A percentile compares a stretch with the other conserved stretches of the same genome.
phyloP scores from a whole-genome alignment of 1,140 invertebrate species.

The Drosophila aff. region DNA sequence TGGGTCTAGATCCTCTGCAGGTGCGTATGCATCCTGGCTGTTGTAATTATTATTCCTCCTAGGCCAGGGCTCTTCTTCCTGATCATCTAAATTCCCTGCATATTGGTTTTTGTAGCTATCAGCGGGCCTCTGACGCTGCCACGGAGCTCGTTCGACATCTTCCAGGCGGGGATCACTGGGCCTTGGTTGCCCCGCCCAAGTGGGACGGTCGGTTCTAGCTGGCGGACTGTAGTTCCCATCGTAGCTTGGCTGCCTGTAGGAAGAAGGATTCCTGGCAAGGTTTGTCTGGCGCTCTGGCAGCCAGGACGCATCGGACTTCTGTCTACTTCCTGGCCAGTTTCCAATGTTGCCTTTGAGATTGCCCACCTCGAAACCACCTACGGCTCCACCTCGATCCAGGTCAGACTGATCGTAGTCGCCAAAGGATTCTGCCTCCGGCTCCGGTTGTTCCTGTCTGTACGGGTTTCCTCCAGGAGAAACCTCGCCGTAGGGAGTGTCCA shows the following conservation, averaged over 20 bases:
- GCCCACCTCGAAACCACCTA: slow-evolving; percentile 42
- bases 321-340: slow-evolving; percentile 25
- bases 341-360: slow-evolving; percentile 49
- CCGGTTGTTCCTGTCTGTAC: slow-evolving; percentile 4
- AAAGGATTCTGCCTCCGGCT: slow-evolving; percentile 26
- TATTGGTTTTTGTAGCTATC: slow-evolving; percentile 22
- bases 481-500: slow-evolving; percentile 30
- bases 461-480: background rate
- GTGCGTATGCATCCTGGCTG: background rate
- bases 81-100: background rate
- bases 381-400: background rate
- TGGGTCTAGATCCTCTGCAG: slow-evolving; percentile 10
- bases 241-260: background rate
- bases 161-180: slow-evolving; percentile 33
- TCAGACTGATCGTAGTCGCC: slow-evolving; percentile 27
- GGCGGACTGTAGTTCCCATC: background rate
- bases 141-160: slow-evolving; percentile 37
- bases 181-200: slow-evolving; percentile 10
- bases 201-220: slow-evolving; percentile 15
- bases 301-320: slow-evolving; percentile 9
- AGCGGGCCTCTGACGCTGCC: slow-evolving; percentile 15
- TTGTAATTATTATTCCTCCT: slow-evolving; percentile 6
- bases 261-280: background rate
- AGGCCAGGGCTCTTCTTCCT: slow-evolving; percentile 5
- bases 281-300: slow-evolving; percentile 23